Percentiles rank a stretch among this genome's conserved stretches.
Conservation (phyloP, 2,888 invertebrate genomes). For the Ceriagrion tenellum region DNA sequence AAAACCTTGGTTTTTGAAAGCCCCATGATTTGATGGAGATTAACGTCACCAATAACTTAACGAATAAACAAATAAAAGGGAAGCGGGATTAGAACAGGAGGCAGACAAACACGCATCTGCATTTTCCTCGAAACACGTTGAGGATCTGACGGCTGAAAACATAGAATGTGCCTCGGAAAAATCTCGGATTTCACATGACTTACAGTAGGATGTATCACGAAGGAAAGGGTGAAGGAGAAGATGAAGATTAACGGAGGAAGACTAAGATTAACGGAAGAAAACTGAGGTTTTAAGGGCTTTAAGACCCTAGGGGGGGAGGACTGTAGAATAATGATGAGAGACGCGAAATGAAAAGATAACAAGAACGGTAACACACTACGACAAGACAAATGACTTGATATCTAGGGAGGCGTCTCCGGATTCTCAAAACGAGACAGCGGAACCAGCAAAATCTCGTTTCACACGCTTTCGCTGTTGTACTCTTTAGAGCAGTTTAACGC, state of each 20-base stretch:
- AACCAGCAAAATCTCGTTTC: not conserved
- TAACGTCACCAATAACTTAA: too few species aligned
- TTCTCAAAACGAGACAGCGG: not conserved
- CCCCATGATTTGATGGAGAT: too few species aligned
- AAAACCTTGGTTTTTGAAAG: too few species aligned
- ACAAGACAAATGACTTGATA: not conserved
- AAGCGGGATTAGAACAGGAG: too few species aligned
- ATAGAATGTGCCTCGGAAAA: too few species aligned
- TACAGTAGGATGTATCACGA: too few species aligned
- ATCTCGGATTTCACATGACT: too few species aligned
- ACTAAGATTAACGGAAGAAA: not conserved
- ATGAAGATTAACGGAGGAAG: not conserved
- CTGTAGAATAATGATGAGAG: not conserved
- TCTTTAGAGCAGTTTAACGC: not conserved
- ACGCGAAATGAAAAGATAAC: not conserved
- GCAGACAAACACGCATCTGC: too few species aligned
- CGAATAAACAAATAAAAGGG: too few species aligned
- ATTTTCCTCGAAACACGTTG: too few species aligned
- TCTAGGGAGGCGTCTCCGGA: not conserved
- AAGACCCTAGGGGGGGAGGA: too few species aligned
- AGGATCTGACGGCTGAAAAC: too few species aligned
- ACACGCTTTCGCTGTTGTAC: not conserved
- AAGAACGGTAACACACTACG: not conserved
- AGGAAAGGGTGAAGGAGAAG: not conserved
- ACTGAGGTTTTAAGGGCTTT: not conserved